A percentile compares a stretch with the other conserved stretches of the same genome.
phyloP scores from a whole-genome alignment of 2,113 vertebrate genomes.

The Syrrhaptes paradoxus region DNA sequence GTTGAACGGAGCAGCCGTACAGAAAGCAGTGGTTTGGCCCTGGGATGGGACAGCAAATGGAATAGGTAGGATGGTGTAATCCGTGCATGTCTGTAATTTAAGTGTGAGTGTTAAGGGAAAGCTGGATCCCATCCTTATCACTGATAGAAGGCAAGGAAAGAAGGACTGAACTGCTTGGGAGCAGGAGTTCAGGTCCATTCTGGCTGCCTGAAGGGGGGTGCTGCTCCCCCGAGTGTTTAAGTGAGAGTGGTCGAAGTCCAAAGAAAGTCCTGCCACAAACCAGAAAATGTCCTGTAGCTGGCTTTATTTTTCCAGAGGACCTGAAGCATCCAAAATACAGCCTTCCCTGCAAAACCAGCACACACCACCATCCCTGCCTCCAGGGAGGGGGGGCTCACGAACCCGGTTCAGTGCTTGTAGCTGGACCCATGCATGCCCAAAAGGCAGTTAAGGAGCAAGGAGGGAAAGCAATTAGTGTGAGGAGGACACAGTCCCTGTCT shows the following conservation, averaged over 20 bases:
- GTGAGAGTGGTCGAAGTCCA: background rate
- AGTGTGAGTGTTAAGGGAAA: background rate
- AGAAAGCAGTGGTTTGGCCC: background rate
- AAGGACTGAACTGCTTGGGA: fast-evolving
- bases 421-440: fast-evolving
- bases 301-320: background rate
- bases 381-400: background rate
- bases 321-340: background rate
- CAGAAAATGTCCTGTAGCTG: background rate
- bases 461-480: fast-evolving
- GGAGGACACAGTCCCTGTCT: background rate
- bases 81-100: background rate
- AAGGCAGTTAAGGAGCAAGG: background rate
- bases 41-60: background rate
- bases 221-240: background rate
- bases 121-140: background rate
- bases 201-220: background rate
- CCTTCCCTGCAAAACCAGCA: background rate
- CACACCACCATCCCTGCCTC: fast-evolving
- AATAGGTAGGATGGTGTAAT: background rate
- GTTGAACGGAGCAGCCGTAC: background rate
- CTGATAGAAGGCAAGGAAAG: background rate
- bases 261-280: background rate
- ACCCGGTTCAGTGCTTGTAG: background rate
- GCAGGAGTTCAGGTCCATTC: background rate